Conservation (phyloP, 2,113 vertebrate genomes). For the Pelobates fuscus region DNA sequence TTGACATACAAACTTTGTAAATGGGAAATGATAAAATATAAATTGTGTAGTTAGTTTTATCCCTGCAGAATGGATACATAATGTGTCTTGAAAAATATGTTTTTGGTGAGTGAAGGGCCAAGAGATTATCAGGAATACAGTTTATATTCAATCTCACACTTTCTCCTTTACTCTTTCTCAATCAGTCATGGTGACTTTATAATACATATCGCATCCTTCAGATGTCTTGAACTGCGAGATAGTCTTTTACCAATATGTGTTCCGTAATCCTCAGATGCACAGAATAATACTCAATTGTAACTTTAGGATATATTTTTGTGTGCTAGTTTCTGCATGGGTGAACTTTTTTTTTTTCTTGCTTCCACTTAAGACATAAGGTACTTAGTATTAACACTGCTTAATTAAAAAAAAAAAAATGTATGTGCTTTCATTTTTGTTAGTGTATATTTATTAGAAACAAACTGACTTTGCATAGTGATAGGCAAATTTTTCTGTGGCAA, state of each 20-base stretch:
- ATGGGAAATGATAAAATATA: neutral
- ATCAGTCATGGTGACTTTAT: conserved; percentile 5
- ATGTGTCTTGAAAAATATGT: neutral
- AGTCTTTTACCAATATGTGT: conserved; percentile 2
- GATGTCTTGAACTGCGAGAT: conserved; percentile 14
- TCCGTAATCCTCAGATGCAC: neutral
- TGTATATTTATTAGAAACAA: too few species aligned
- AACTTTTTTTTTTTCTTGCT: too few species aligned
- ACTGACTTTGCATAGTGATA: too few species aligned
- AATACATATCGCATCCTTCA: conserved; percentile 10
- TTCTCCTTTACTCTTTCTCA: neutral
- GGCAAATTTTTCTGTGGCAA: too few species aligned
- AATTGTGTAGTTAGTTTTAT: neutral
- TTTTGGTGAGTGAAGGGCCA: neutral
- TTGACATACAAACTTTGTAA: neutral
- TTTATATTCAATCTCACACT: conserved; percentile 23
- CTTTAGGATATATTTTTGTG: neutral
- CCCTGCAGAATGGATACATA: neutral
- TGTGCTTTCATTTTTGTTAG: too few species aligned
- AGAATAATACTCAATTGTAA: conserved; percentile 1
- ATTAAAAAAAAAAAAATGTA: too few species aligned
- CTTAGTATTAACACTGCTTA: too few species aligned
- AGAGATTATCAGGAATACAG: conserved; percentile 19
- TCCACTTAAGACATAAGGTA: too few species aligned
- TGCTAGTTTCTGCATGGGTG: too few species aligned